Evolutionary conservation across 1,140 invertebrate genomes (phyloP).

Genomic region (Homarus americanus): DNA sequence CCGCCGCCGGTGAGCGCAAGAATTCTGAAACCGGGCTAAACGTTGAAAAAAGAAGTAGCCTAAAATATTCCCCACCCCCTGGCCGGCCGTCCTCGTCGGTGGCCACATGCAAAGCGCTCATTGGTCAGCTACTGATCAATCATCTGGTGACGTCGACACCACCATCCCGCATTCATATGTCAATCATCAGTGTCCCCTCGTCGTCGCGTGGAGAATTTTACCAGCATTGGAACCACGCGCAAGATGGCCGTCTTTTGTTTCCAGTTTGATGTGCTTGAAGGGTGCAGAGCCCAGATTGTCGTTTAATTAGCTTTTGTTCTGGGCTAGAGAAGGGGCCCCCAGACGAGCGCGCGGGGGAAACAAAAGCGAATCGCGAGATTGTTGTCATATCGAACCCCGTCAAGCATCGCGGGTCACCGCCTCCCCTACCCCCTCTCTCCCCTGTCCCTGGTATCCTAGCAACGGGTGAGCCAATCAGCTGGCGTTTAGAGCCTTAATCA

Average conservation of each 20-base stretch:
- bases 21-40: no score
- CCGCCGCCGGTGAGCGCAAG: no score
- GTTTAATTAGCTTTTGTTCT: constrained; percentile 1
- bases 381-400: not conserved
- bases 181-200: constrained; percentile 18
- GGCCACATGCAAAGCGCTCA: constrained; percentile 55
- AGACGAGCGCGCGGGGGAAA: not conserved
- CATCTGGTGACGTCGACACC: constrained; percentile 37
- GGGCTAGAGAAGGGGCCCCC: not conserved
- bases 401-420: not conserved
- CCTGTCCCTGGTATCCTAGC: constrained; percentile 14
- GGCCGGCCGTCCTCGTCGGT: not conserved
- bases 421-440: not conserved
- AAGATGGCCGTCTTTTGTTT: constrained; percentile 33
- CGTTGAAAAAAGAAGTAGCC: no score
- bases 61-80: not conserved
- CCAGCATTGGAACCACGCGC: not conserved
- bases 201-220: constrained; percentile 44
- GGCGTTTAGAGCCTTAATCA: constrained; percentile 8
- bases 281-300: not conserved
- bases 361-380: constrained; percentile 10
- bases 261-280: not conserved
- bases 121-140: constrained; percentile 60
- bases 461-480: constrained; percentile 26
- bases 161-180: constrained; percentile 34